phyloP scores from a whole-genome alignment of 2,888 invertebrate genomes.

The Netelia fuscicornis region DNA sequence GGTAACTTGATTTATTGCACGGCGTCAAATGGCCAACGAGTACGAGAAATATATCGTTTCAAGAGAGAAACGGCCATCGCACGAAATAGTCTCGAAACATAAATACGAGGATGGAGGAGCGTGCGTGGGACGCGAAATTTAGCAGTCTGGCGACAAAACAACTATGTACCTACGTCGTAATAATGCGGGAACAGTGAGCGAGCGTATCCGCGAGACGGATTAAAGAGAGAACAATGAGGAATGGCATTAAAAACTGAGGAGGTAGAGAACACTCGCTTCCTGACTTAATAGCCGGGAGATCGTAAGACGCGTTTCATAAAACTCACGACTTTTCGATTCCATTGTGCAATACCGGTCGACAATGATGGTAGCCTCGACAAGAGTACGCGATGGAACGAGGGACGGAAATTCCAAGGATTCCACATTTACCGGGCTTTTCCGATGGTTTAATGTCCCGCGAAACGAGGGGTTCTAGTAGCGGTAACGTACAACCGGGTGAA shows the following conservation, averaged over 20 bases:
- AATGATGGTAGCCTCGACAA: not conserved
- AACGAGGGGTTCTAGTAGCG: constrained; percentile 3
- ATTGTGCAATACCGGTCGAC: constrained; percentile 15
- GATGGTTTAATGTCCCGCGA: constrained; percentile 59
- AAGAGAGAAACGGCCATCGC: too few relatives aligned
- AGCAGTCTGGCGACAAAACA: too few relatives aligned
- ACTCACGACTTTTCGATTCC: constrained; percentile 50
- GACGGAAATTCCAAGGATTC: not conserved
- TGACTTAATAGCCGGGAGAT: constrained; percentile 32
- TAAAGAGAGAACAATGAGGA: constrained; percentile 5
- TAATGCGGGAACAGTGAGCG: not conserved
- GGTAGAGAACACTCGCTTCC: not conserved
- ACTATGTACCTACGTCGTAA: too few relatives aligned
- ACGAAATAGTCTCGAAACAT: too few relatives aligned
- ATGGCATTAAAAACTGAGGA: not conserved
- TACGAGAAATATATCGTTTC: too few relatives aligned
- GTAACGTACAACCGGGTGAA: not conserved
- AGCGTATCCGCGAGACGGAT: constrained; percentile 12
- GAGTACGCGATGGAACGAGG: not conserved
- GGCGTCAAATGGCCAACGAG: too few relatives aligned
- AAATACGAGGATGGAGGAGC: too few relatives aligned
- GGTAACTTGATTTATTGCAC: too few relatives aligned
- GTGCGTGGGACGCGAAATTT: too few relatives aligned
- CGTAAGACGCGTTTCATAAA: constrained; percentile 55
- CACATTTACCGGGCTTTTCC: constrained; percentile 26